Evolutionary conservation across 2,888 invertebrate species (phyloP).

Genomic region (Cinara cedri): DNA sequence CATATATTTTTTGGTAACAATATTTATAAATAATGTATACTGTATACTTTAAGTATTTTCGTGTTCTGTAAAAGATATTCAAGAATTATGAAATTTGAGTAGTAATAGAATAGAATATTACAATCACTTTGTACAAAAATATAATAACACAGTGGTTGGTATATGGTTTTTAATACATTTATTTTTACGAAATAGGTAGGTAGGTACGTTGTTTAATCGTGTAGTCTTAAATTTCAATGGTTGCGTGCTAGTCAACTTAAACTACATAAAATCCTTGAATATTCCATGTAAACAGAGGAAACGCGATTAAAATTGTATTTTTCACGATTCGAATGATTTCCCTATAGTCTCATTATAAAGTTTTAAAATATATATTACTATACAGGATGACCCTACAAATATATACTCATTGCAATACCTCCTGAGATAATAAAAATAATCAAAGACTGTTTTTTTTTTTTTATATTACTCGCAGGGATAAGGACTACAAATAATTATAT

Average conservation of each 20-base stretch:
- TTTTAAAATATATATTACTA: no score
- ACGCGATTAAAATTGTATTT: background rate
- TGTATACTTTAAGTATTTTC: no score
- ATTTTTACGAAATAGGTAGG: background rate
- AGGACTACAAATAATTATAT: no score
- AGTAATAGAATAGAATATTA: no score
- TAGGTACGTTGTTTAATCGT: background rate
- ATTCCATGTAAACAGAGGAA: background rate
- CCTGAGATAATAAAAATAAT: no score
- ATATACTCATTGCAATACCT: no score
- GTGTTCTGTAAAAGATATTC: background rate
- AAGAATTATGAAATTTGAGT: background rate
- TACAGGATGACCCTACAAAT: no score
- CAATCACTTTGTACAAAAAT: background rate
- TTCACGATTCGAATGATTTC: slow-evolving; percentile 3
- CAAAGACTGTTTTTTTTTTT: no score
- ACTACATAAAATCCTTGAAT: slow-evolving; percentile 32
- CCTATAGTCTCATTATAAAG: background rate
- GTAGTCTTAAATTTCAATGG: slow-evolving; percentile 16
- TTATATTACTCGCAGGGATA: no score
- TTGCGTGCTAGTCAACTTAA: slow-evolving; percentile 16
- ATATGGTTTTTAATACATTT: background rate
- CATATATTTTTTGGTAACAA: no score
- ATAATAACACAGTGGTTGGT: background rate
- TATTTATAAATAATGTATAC: no score